Conservation (phyloP, 2,888 invertebrate species). For the Muscina levida region DNA sequence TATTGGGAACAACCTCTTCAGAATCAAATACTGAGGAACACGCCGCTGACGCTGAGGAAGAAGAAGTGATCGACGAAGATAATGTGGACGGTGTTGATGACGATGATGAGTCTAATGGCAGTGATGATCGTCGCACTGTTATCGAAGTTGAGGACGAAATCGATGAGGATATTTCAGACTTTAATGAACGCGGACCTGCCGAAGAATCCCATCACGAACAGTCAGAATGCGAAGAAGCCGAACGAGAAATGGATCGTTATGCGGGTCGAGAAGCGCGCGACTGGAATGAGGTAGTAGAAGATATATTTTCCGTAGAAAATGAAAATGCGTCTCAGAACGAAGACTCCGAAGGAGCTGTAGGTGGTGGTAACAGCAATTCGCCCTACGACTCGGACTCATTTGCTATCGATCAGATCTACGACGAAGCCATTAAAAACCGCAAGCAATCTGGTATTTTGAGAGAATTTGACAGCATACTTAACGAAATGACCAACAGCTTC, state of each 20-base stretch:
- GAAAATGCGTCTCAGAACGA: constrained; percentile 27
- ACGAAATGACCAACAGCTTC: constrained; percentile 71
- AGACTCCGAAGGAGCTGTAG: constrained; percentile 74
- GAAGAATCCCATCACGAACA: constrained; percentile 79
- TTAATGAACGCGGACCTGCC: constrained; percentile 76
- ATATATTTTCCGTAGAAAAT: constrained; percentile 42
- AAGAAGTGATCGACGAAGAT: constrained; percentile 20
- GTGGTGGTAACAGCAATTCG: constrained; percentile 68
- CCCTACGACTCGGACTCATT: constrained; percentile 75
- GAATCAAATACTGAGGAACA: not conserved
- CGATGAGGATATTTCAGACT: constrained; percentile 78
- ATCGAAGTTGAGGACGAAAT: constrained; percentile 78
- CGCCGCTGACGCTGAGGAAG: constrained; percentile 32
- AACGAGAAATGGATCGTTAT: constrained; percentile 76
- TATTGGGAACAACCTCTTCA: not conserved
- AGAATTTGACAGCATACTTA: constrained; percentile 76
- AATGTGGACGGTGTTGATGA: constrained; percentile 66
- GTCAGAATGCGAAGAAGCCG: constrained; percentile 79
- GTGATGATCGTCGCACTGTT: constrained; percentile 78
- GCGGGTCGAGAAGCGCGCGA: constrained; percentile 75
- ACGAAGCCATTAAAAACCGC: constrained; percentile 77
- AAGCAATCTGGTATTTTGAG: constrained; percentile 77
- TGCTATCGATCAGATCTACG: constrained; percentile 78
- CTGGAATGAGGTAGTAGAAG: constrained; percentile 72
- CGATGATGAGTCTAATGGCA: constrained; percentile 74